Percentiles rank a stretch among this genome's conserved stretches.
These are phyloP conservation scores for Labeo calbasu DNA, from an alignment of 2,797 vertebrate species.

Conservation along the genomic window DNA sequence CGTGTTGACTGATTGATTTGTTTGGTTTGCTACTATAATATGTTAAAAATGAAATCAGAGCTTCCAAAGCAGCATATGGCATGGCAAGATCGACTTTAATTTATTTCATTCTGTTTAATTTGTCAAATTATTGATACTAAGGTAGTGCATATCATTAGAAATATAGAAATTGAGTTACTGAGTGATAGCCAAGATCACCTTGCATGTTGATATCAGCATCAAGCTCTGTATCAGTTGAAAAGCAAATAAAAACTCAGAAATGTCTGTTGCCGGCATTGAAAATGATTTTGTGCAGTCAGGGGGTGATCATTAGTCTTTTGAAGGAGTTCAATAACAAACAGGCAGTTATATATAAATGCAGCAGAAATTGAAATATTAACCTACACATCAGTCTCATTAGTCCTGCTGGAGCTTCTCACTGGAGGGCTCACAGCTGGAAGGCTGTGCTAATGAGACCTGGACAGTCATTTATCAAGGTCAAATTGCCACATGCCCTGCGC, in stretches of 20 bases:
- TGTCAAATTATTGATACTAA: slow-evolving; percentile 43
- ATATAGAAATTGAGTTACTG: slow-evolving; percentile 42
- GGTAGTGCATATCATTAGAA: slow-evolving; percentile 50
- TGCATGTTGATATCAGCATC: slow-evolving; percentile 56
- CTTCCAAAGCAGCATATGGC: slow-evolving; percentile 64
- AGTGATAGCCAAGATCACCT: slow-evolving; percentile 40
- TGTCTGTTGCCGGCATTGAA: slow-evolving; percentile 20
- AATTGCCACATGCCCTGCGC: slow-evolving; percentile 16
- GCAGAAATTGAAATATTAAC: slow-evolving; percentile 36
- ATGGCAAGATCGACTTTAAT: slow-evolving; percentile 52
- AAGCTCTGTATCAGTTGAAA: slow-evolving; percentile 53
- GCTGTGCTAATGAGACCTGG: slow-evolving; percentile 44
- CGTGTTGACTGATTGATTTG: slow-evolving; percentile 39
- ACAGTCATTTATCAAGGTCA: slow-evolving; percentile 50
- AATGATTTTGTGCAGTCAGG: slow-evolving; percentile 41
- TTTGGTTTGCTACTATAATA: slow-evolving; percentile 54
- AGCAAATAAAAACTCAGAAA: slow-evolving; percentile 59
- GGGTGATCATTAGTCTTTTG: slow-evolving; percentile 43
- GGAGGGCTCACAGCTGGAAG: slow-evolving; percentile 46
- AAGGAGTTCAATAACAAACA: slow-evolving; percentile 6
- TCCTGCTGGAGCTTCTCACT: slow-evolving; percentile 33
- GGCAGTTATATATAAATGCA: slow-evolving; percentile 10
- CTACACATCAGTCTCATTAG: slow-evolving; percentile 39
- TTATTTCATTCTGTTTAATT: slow-evolving; percentile 60
- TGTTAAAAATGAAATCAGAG: slow-evolving; percentile 57